A percentile compares a stretch with the other conserved stretches of the same genome.
phyloP scores from a whole-genome alignment of 2,888 invertebrate species.

The Scaptomyza caliginosa region DNA sequence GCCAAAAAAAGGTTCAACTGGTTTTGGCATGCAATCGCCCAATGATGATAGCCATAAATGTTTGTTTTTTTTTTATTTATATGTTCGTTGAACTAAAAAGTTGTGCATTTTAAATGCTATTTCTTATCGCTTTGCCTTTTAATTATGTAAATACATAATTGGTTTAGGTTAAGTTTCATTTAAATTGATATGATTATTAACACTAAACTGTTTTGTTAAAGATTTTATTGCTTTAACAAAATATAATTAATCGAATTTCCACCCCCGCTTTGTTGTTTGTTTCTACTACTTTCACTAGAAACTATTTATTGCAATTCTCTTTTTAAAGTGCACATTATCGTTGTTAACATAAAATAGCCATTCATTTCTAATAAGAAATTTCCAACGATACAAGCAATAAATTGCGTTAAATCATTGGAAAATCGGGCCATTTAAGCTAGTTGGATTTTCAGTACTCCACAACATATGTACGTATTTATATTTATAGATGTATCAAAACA shows the following conservation, averaged over 20 bases:
- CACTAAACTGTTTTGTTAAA: too few species aligned
- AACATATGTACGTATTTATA: constrained; percentile 1
- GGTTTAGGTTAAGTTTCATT: background rate
- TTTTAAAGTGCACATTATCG: background rate
- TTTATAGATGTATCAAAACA: constrained; percentile 48
- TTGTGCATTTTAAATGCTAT: background rate
- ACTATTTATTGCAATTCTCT: background rate
- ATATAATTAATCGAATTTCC: too few species aligned
- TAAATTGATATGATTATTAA: background rate
- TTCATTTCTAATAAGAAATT: constrained; percentile 30
- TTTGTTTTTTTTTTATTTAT: background rate
- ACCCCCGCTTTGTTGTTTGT: too few species aligned
- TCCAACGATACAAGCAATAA: constrained; percentile 24
- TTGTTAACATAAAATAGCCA: constrained; percentile 24
- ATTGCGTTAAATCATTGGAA: constrained; percentile 46
- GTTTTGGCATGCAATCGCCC: constrained; percentile 21
- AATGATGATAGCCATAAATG: constrained; percentile 19
- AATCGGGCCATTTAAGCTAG: constrained; percentile 24
- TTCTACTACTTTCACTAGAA: background rate
- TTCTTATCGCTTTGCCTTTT: background rate
- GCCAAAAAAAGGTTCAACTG: background rate
- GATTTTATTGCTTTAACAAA: too few species aligned
- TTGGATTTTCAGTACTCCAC: background rate
- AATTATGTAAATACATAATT: too few species aligned
- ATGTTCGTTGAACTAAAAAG: background rate